Evolutionary conservation across 1,140 invertebrate genomes (phyloP).

Genomic region (Eueides isabella): DNA sequence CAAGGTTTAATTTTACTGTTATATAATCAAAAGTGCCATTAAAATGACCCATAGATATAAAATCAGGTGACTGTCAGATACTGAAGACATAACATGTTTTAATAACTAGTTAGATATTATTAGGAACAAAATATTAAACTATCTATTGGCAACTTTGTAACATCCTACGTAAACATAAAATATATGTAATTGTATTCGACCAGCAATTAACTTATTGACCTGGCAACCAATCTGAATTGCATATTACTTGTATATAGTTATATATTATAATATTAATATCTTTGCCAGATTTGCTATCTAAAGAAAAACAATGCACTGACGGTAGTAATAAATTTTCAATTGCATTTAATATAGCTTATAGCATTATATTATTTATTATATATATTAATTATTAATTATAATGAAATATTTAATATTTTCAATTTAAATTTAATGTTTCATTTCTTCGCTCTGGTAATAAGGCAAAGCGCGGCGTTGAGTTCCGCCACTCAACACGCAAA

Average conservation of each 20-base stretch:
- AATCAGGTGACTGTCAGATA: not conserved
- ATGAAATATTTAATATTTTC: too few species aligned
- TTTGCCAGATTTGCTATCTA: constrained; percentile 31
- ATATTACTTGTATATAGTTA: too few species aligned
- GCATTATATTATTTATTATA: too few species aligned
- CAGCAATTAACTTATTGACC: constrained; percentile 40
- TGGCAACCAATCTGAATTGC: constrained; percentile 31
- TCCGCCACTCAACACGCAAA: too few species aligned
- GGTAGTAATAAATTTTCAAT: too few species aligned
- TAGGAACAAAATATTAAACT: constrained; percentile 15
- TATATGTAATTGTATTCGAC: constrained; percentile 26
- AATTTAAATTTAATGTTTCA: too few species aligned
- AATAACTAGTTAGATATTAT: not conserved
- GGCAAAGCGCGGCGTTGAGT: too few species aligned
- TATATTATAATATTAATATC: constrained; percentile 26
- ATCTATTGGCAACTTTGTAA: constrained; percentile 31
- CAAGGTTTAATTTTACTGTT: not conserved
- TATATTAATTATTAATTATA: too few species aligned
- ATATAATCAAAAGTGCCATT: not conserved
- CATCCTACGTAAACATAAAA: constrained; percentile 27
- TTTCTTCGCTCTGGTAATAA: too few species aligned
- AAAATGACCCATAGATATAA: not conserved
- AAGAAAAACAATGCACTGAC: constrained; percentile 23
- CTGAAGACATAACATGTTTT: not conserved
- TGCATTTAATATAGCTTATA: too few species aligned